These are phyloP conservation scores for Antennarius striatus DNA, from an alignment of 2,113 vertebrate genomes.

Conservation along the genomic window DNA sequence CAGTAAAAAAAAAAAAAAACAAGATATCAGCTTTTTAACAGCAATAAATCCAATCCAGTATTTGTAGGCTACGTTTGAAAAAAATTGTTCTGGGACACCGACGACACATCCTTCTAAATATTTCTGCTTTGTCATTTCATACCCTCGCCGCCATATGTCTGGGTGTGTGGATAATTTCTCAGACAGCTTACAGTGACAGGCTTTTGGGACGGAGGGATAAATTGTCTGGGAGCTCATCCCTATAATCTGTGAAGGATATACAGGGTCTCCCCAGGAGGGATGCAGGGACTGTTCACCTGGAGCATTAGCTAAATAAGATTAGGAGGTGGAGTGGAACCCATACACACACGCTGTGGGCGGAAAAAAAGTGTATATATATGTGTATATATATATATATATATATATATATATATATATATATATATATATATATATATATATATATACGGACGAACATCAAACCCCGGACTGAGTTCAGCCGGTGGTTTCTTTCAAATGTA, in stretches of 20 bases:
- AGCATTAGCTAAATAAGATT: conserved; percentile 77
- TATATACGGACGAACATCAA: conserved; percentile 41
- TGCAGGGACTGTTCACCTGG: conserved; percentile 73
- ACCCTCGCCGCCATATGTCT: conserved; percentile 60
- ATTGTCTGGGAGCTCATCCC: conserved; percentile 72
- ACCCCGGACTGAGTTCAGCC: conserved; percentile 44
- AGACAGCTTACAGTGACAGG: conserved; percentile 69
- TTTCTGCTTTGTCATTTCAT: conserved; percentile 76
- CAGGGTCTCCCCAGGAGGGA: conserved; percentile 70
- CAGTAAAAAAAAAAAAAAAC: conserved; percentile 15
- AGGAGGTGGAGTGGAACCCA: conserved; percentile 61
- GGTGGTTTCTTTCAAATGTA: conserved; percentile 58
- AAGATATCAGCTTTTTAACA: background rate
- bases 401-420: conserved; percentile 24
- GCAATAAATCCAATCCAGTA: conserved; percentile 52
- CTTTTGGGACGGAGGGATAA: conserved; percentile 70
- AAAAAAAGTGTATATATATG: too few species aligned
- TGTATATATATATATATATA: too few species aligned
- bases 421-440: conserved; percentile 3
- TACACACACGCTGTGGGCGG: conserved; percentile 48
- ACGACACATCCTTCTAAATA: conserved; percentile 67
- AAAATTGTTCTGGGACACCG: conserved; percentile 48
- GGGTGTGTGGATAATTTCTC: conserved; percentile 71
- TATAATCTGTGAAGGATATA: conserved; percentile 75
- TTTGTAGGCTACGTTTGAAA: conserved; percentile 61